Conservation (phyloP, 2,797 vertebrate genomes). For the Phalloptychus januarius region DNA sequence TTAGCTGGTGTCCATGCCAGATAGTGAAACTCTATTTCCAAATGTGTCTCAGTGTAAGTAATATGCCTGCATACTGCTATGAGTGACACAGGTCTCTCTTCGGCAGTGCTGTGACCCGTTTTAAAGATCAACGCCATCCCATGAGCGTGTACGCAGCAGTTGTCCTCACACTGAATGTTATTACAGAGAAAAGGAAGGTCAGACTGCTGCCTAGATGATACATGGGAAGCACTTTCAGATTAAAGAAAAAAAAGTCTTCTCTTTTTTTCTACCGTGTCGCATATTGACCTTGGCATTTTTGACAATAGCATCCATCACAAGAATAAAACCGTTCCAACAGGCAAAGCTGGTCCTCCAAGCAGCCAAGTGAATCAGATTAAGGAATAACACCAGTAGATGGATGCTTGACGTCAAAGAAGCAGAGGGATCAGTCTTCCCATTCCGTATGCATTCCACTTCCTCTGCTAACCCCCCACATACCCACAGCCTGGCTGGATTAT, state of each 20-base stretch:
- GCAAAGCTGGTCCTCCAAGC: constrained; percentile 84
- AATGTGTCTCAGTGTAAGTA: constrained; percentile 78
- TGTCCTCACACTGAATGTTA: constrained; percentile 89
- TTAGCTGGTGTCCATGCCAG: constrained; percentile 40
- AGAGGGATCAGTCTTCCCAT: constrained; percentile 84
- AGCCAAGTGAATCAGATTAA: constrained; percentile 92
- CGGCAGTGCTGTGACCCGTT: constrained; percentile 83
- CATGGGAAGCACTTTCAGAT: constrained; percentile 90
- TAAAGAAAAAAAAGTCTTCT: constrained; percentile 80
- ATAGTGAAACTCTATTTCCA: constrained; percentile 63
- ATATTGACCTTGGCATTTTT: constrained; percentile 97
- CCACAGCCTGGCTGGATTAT: constrained; percentile 68
- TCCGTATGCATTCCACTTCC: constrained; percentile 80
- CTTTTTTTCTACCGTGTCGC: constrained; percentile 83
- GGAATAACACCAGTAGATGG: constrained; percentile 91
- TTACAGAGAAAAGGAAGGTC: constrained; percentile 93
- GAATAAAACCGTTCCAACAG: constrained; percentile 91
- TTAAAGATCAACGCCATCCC: constrained; percentile 85
- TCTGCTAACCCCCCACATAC: constrained; percentile 48
- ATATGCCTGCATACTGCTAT: constrained; percentile 75
- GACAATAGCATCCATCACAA: constrained; percentile 97
- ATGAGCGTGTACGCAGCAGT: constrained; percentile 88
- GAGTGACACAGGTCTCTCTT: constrained; percentile 79
- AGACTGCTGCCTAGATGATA: constrained; percentile 92
- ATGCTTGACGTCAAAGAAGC: constrained; percentile 85